These are phyloP conservation scores for Pyrrhosoma nymphula DNA, from an alignment of 2,888 invertebrate genomes.

Conservation along the genomic window DNA sequence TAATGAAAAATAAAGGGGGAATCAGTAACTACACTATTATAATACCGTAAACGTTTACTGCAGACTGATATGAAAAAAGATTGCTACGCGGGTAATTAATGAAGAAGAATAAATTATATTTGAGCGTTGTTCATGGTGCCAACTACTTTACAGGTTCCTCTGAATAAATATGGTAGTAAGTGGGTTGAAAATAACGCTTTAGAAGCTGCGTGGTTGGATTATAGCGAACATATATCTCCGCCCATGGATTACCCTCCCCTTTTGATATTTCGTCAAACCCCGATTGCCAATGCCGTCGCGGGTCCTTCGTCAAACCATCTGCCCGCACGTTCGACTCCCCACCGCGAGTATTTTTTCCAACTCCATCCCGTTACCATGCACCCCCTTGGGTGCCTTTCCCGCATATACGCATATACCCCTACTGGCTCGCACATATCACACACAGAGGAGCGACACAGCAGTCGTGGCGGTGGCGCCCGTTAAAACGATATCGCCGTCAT, in stretches of 20 bases:
- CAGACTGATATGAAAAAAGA: no score
- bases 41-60: no score
- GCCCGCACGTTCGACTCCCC: background rate
- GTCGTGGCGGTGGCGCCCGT: background rate
- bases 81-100: no score
- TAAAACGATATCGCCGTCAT: background rate
- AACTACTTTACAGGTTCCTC: no score
- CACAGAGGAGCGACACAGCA: background rate
- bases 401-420: background rate
- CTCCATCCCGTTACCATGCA: background rate
- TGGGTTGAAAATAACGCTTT: no score
- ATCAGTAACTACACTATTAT: no score
- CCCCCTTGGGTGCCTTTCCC: background rate
- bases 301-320: background rate
- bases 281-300: background rate
- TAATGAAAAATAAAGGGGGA: no score
- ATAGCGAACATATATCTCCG: background rate
- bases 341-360: background rate
- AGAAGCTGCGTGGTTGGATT: background rate
- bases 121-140: no score
- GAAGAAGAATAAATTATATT: no score
- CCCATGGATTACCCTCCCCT: background rate
- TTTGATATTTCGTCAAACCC: background rate
- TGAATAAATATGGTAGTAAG: no score
- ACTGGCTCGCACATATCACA: background rate